phyloP scores from a whole-genome alignment of 2,888 invertebrate genomes.

The Iselma pallidipennis region DNA sequence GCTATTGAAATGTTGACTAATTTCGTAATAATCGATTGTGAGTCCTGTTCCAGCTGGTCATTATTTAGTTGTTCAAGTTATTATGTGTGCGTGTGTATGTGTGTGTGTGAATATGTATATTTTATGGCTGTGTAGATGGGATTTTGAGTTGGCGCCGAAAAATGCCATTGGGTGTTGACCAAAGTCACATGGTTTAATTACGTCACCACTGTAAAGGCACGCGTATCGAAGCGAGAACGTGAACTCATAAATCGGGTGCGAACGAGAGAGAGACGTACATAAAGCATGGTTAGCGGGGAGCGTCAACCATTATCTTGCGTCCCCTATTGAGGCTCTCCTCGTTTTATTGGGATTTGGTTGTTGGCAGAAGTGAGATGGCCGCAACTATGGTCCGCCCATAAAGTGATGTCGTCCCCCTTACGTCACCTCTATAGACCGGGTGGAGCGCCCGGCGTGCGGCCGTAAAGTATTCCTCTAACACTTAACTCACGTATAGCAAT shows the following conservation, averaged over 20 bases:
- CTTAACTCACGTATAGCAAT: slow-evolving; percentile 58
- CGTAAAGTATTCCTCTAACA: slow-evolving; percentile 58
- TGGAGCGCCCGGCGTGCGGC: slow-evolving; percentile 52
- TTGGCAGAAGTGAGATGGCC: slow-evolving; percentile 50
- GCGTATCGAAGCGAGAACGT: slow-evolving; percentile 56
- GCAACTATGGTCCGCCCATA: slow-evolving; percentile 58
- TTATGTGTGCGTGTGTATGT: background rate
- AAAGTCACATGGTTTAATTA: slow-evolving; percentile 53
- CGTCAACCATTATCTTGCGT: slow-evolving; percentile 59
- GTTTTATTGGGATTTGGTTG: slow-evolving; percentile 31
- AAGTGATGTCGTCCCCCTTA: slow-evolving; percentile 51
- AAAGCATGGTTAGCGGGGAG: slow-evolving; percentile 60
- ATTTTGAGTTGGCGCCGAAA: slow-evolving; percentile 55
- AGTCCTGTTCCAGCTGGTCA: too few relatives aligned
- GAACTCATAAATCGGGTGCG: slow-evolving; percentile 56
- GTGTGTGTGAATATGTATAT: background rate
- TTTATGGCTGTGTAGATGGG: slow-evolving; percentile 33
- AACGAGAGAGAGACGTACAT: slow-evolving; percentile 58
- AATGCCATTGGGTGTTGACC: slow-evolving; percentile 52
- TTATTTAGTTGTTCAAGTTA: too few relatives aligned
- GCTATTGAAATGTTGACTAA: slow-evolving; percentile 3
- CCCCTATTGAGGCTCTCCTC: slow-evolving; percentile 45
- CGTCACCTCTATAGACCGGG: slow-evolving; percentile 46
- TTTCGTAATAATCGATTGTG: slow-evolving; percentile 17
- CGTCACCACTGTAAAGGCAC: slow-evolving; percentile 52